Evolutionary conservation across 2,888 invertebrate genomes (phyloP).

Genomic region (Rhimphoctona megacephalus): DNA sequence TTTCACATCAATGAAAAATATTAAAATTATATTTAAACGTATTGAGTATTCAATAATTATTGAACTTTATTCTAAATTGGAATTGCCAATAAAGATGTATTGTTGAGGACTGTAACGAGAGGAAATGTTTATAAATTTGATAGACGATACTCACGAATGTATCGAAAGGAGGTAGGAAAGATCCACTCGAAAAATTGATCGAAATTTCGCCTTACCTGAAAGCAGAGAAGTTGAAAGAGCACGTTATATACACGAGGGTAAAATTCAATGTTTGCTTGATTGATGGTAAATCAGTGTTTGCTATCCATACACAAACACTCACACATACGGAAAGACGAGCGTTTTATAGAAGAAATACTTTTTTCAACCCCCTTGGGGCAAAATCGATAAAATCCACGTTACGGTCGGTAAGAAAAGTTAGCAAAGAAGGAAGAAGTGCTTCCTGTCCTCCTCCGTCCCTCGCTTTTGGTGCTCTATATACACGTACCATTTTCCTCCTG

Average conservation of each 20-base stretch:
- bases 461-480: neutral
- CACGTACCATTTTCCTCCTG: slow-evolving; percentile 7
- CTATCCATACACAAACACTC: neutral
- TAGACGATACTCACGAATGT: slow-evolving; percentile 4
- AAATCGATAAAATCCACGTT: slow-evolving; percentile 41
- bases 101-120: neutral
- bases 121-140: neutral
- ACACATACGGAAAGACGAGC: neutral
- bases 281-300: slow-evolving; percentile 41
- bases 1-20: too few relatives aligned
- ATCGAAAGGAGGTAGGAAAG: neutral
- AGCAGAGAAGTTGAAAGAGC: slow-evolving; percentile 51
- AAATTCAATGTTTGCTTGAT: slow-evolving; percentile 38
- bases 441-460: slow-evolving; percentile 26
- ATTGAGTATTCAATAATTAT: neutral
- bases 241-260: slow-evolving; percentile 24
- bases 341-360: slow-evolving; percentile 15
- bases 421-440: slow-evolving; percentile 50
- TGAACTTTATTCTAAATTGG: neutral
- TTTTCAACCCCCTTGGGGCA: slow-evolving; percentile 61
- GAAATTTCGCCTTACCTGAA: slow-evolving; percentile 62
- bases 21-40: too few relatives aligned
- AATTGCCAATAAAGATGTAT: neutral
- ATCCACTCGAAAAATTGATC: neutral
- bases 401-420: slow-evolving; percentile 46